Evolutionary conservation across 2,797 vertebrate species (phyloP), one percentile per base, ranked within the genome.

Genomic region (Champsocephalus esox): DNA sequence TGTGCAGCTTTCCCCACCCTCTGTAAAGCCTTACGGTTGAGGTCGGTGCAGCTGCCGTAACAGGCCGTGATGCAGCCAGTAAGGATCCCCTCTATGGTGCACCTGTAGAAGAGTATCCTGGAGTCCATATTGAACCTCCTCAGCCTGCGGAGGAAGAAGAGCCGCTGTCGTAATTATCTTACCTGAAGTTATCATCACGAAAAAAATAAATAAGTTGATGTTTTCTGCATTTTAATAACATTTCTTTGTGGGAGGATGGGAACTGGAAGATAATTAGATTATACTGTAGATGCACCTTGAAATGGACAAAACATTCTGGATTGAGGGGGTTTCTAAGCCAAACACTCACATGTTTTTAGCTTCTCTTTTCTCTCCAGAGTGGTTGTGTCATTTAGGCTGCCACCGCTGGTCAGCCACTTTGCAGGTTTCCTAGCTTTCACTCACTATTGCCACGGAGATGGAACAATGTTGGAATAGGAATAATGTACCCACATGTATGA

Each of bases 401-500:
- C 64, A 38, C 55, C 24, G 49, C 24, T 61, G 54, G 63, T 77
- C 73, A 48, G 34, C 54, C 49, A 46, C 51, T 28, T 55, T 55
- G 61, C 66, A 59, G n/a, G 8, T 51, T 80, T 79, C 41, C 81
- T 68, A 66, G 34, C 34, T 38, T 6, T 78, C 67, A 43, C 51
- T 85, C 66, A 73, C 76, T 67, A 81, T 60, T 46, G 12, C 77
- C 55, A 61, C 65, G 41, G 62, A 59, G 75, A 81, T 70, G 73
- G 75, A 80, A 82, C 63, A 75, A 65, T 75, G 66, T 86, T 70
- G 62, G 69, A 84, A 84, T 81, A 51, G 61, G 81, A 38, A 38
- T 38, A 6, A 66, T 84, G 73, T 79, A 67, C 75, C 49, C 60
- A 87, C 82, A 85, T 86, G 83, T 72, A 80, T 74, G 69, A 73